Evolutionary conservation across 2,113 vertebrate genomes (phyloP), one percentile per base, ranked within the genome.

Genomic region (Periophthalmus modestus): DNA sequence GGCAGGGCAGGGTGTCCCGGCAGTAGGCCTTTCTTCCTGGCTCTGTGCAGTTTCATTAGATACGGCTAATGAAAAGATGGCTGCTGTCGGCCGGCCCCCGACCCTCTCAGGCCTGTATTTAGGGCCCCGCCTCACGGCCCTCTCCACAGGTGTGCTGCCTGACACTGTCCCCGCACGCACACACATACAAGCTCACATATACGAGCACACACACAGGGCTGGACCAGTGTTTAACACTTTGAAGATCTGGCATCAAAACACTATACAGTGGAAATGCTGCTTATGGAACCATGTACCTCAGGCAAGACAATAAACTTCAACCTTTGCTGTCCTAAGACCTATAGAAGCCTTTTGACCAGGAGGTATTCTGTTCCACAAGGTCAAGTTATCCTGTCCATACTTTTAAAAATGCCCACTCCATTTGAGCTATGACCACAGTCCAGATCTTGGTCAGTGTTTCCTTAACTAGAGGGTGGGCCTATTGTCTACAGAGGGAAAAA

Each of bases 11-110:
- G 91, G 91, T 91, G 90, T 92, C 91, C 81, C 92, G 70, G 92
- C 88, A 77, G 92, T 90, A 83, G 90, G 87, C 82, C 88, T 90
- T 91, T 93, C 91, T 92, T 91, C 69, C 75, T 1, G 74, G 84
- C 83, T 80, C 83, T 84, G 85, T 89, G 89, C 89, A 89, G 90
- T 94, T 93, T 94, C 92, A 94, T 94, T 94, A 93, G 92, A 90
- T 86, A 89, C 88, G 90, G 85, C 88, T 94, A 93, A 94, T 94
- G 91, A 93, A 94, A 93, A 93, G 90, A 92, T 91, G 91, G 81
- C 86, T 89, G 80, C 88, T 88, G 87, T 52, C 88, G 74, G 85
- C 75, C 84, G 50, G 72, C 85, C 85, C 85, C 89, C 87, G 69
- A 84, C 65, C 87, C 82, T 86, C 79, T 75, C 71, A 86, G 90